Conservation (phyloP, 2,113 vertebrate genomes). For the Theropithecus gelada region DNA sequence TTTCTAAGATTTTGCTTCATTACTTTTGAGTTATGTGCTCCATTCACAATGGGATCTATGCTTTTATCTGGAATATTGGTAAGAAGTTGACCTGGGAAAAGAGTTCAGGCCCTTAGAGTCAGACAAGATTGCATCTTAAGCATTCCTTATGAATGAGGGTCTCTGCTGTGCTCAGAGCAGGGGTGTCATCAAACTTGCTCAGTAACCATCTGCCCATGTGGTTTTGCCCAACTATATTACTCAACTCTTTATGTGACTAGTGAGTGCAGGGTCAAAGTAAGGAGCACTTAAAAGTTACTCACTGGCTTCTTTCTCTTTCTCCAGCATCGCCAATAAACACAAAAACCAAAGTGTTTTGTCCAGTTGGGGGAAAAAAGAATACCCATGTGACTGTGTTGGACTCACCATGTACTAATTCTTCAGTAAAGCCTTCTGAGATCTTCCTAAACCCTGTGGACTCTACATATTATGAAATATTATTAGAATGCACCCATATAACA, state of each 20-base stretch:
- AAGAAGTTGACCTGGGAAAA: neutral
- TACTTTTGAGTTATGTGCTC: neutral
- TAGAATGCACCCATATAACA: neutral
- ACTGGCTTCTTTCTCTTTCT: conserved; percentile 2
- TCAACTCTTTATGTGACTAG: neutral
- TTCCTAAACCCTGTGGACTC: neutral
- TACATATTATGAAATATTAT: neutral
- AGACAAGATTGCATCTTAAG: neutral
- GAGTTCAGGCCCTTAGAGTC: neutral
- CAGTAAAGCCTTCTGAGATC: neutral
- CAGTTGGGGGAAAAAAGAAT: conserved; percentile 1
- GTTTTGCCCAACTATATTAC: neutral
- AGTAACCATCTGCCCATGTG: neutral
- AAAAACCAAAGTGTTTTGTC: conserved; percentile 1
- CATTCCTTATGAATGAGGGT: neutral
- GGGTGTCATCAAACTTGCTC: neutral
- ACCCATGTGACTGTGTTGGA: neutral
- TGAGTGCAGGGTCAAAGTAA: neutral
- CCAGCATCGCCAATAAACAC: neutral
- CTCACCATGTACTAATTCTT: neutral
- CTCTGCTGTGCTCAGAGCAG: neutral
- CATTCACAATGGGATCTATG: neutral
- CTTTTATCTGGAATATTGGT: neutral
- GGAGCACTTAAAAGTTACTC: neutral
- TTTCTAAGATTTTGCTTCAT: neutral